Base-by-base conservation (phyloP, 2,113 vertebrate species). In the Haplochromis vanheusdeni region DNA sequence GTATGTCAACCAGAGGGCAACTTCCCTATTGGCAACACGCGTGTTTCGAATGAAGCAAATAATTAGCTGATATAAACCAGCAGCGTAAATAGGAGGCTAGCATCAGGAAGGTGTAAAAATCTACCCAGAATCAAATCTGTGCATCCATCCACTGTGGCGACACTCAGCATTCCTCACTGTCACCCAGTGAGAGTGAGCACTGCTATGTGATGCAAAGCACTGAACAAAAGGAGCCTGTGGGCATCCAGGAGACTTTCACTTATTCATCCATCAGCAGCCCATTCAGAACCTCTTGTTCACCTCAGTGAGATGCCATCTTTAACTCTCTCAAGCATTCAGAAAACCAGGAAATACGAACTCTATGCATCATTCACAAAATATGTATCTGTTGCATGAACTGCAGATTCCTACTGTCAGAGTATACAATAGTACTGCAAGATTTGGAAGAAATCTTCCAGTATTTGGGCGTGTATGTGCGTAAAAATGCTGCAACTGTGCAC, bases 131-230 rank as follows among this genome's bases (percentile, higher is more conserved):
- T 26, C 37, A 73, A 73, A 73, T 73, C 37, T 5, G 68, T 45
- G 21, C 21, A 73, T 73, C 4, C 21, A 45, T 26, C 40, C 21
- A 73, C 68, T 73, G 40, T 28, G 68, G n/a, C 21, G 8, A 28
- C 68, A 54, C 7, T 52, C 35, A 19, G 45, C 84, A 88, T 92
- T 91, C 88, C 79, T 89, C 51, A 0, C 68, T 31, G 81, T 80
- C 90, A 77, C 65, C 79, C 75, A 40, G 13, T 31, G 81, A 51
- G 51, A 40, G n/a, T 23, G 79, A 56, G 55, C 2, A 52, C 65
- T 52, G 85, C 87, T 90, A 87, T 56, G 81, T 90, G 89, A 82
- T 3, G 31, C 79, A 28, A 37, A 35, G 60, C 92, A 81, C 86
- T 4, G 33, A 7, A 40, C 9, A 7, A 84, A 47, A 65, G 68